phyloP scores from a whole-genome alignment of 92 coral and sea anemone species.

The Epizoanthus illoricatus region DNA sequence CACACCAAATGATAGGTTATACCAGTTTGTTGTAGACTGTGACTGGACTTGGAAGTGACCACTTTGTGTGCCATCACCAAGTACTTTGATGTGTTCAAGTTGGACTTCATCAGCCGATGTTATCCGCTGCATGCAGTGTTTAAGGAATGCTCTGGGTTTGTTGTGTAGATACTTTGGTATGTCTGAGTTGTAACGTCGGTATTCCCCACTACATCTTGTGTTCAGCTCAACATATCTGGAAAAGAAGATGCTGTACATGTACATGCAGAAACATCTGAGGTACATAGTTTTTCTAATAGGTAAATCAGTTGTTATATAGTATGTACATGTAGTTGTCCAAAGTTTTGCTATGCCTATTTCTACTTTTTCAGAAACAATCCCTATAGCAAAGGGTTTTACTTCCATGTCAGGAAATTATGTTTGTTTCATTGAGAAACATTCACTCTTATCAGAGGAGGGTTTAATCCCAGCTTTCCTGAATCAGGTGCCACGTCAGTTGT shows the following conservation, averaged over 20 bases:
- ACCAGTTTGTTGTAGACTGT: conserved; percentile 35
- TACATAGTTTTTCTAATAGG: neutral
- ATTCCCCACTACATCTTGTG: conserved; percentile 46
- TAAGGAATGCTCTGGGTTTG: conserved; percentile 38
- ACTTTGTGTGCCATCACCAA: conserved; percentile 25
- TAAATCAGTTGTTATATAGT: neutral
- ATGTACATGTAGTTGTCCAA: neutral
- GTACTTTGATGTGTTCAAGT: conserved; percentile 21
- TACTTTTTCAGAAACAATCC: conserved; percentile 3
- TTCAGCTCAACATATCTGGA: conserved; percentile 64
- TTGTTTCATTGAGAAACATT: neutral
- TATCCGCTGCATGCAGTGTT: conserved; percentile 38
- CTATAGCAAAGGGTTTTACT: neutral
- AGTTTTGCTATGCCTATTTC: conserved; percentile 2
- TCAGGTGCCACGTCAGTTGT: neutral
- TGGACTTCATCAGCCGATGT: conserved; percentile 32
- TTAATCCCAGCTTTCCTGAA: neutral
- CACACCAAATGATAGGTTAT: conserved; percentile 43
- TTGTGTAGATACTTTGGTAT: conserved; percentile 34
- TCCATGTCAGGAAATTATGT: neutral
- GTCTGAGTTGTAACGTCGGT: conserved; percentile 51
- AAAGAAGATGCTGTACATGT: neutral
- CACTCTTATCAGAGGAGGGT: neutral
- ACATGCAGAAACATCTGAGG: conserved; percentile 9
- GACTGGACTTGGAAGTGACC: conserved; percentile 36